A percentile compares a stretch with the other conserved stretches of the same genome.
These are phyloP conservation scores for Tragelaphus oryx DNA, from an alignment of 2,797 vertebrate species.

Conservation along the genomic window DNA sequence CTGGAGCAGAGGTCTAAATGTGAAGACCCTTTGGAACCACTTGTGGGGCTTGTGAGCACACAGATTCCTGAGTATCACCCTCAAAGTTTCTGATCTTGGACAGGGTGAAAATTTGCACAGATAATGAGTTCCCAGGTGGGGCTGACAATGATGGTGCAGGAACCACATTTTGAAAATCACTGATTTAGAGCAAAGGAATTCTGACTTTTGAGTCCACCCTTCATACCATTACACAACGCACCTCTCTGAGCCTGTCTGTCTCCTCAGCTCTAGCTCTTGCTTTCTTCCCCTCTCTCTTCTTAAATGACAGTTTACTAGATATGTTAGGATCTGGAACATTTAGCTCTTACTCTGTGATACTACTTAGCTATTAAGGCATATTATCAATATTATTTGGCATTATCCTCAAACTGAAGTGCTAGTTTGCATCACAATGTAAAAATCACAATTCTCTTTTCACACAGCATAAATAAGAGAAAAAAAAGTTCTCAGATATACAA, in stretches of 20 bases:
- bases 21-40: neutral
- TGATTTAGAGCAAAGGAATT: conserved; percentile 1
- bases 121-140: neutral
- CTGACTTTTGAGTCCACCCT: neutral
- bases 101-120: neutral
- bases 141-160: neutral
- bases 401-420: conserved; percentile 44
- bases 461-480: neutral
- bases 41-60: neutral
- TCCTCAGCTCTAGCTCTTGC: neutral
- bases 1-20: neutral
- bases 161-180: neutral
- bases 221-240: neutral
- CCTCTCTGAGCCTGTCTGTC: neutral
- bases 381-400: neutral
- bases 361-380: conserved; percentile 56
- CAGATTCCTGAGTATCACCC: neutral
- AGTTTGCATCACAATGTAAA: neutral
- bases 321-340: neutral
- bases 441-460: conserved; percentile 7
- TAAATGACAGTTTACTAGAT: neutral
- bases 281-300: neutral
- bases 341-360: neutral
- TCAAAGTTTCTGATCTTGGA: neutral
- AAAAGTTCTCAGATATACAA: neutral